Percentiles rank a stretch among this genome's conserved stretches.
Conservation (phyloP, 2,113 vertebrate species). For the Neotragus pygmaeus region DNA sequence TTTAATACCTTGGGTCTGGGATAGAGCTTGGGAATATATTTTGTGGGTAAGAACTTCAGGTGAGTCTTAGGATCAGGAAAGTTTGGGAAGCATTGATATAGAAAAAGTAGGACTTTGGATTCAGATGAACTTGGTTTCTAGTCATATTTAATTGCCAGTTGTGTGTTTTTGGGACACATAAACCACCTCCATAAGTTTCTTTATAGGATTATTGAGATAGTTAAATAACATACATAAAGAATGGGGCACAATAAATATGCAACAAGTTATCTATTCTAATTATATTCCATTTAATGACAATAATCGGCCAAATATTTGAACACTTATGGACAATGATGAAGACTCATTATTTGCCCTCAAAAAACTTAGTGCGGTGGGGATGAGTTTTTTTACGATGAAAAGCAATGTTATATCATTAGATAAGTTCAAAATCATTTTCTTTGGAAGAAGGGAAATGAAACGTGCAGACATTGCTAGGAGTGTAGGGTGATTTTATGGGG, state of each 20-base stretch:
- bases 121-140: background rate
- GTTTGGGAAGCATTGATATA: background rate
- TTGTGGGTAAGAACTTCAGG: background rate
- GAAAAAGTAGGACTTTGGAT: background rate
- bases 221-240: background rate
- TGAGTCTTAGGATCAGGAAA: background rate
- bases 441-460: background rate
- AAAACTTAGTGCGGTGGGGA: background rate
- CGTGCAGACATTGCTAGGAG: background rate
- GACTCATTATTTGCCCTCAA: background rate
- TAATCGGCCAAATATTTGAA: background rate
- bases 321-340: background rate
- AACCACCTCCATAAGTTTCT: background rate
- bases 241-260: background rate
- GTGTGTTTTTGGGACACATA: background rate
- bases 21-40: background rate
- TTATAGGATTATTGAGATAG: background rate
- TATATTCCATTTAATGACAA: conserved; percentile 7
- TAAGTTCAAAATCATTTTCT: background rate
- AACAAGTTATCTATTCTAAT: background rate
- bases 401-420: background rate
- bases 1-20: background rate
- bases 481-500: background rate
- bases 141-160: background rate
- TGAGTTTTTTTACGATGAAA: background rate